Percentiles rank a stretch among this genome's conserved stretches.
phyloP scores from a whole-genome alignment of 1,140 invertebrate species.

The Liolophura sinensis region DNA sequence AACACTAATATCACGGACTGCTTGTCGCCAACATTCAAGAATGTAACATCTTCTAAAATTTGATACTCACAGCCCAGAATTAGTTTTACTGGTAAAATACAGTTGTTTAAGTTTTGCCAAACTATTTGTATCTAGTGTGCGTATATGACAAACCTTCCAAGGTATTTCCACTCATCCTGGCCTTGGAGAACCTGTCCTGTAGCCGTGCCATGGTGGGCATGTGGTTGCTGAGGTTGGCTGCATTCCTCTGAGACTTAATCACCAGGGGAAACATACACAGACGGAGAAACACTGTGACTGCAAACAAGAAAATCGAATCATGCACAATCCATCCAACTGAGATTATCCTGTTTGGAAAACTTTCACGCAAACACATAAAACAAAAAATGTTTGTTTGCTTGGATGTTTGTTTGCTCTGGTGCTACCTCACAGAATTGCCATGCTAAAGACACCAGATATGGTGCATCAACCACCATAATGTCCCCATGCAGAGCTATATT shows the following conservation, averaged over 20 bases:
- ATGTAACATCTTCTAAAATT: no score
- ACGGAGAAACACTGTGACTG: constrained; percentile 77
- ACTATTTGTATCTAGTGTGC: no score
- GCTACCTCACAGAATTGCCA: not conserved
- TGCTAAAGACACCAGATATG: not conserved
- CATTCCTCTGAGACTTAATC: constrained; percentile 76
- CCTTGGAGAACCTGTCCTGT: constrained; percentile 81
- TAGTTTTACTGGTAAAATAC: no score
- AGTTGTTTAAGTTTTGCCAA: no score
- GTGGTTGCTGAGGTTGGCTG: constrained; percentile 77
- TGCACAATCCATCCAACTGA: no score
- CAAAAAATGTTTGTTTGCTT: not conserved
- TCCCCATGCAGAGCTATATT: not conserved
- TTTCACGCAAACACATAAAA: not conserved
- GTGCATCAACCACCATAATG: not conserved
- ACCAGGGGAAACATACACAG: constrained; percentile 80
- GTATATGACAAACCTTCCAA: constrained; percentile 67
- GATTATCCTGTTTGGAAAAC: constrained; percentile 6
- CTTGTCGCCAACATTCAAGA: no score
- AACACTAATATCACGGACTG: no score
- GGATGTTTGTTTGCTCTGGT: not conserved
- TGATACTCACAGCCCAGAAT: no score
- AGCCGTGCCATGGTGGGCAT: constrained; percentile 78
- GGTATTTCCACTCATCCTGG: constrained; percentile 77
- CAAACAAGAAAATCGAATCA: constrained; percentile 30